Evolutionary conservation across 2,113 vertebrate genomes (phyloP).

Genomic region (Lucifuga dentata): DNA sequence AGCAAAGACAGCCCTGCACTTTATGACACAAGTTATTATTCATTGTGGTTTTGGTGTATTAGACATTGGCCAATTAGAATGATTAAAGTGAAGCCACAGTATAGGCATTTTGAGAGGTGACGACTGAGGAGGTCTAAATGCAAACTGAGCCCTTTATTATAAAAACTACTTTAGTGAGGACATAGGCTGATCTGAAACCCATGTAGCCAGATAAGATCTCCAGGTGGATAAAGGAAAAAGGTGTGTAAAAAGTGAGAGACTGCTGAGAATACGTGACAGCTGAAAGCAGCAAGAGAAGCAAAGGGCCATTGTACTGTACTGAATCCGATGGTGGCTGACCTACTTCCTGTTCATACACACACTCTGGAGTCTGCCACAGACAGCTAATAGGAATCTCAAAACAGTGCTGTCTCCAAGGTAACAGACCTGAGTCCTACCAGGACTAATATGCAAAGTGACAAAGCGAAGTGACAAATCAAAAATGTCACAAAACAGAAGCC

Average conservation of each 20-base stretch:
- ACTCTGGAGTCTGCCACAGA: neutral
- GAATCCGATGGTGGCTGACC: neutral
- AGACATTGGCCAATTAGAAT: neutral
- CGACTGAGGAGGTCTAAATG: too few relatives aligned
- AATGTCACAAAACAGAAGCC: neutral
- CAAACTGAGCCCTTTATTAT: too few relatives aligned
- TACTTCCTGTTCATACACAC: conserved; percentile 4
- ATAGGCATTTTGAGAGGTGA: neutral
- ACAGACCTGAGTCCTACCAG: neutral
- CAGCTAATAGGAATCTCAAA: neutral
- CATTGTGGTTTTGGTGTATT: conserved; percentile 7
- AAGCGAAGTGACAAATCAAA: neutral
- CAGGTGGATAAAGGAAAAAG: neutral
- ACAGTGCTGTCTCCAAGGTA: neutral
- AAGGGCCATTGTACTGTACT: neutral
- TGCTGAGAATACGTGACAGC: neutral
- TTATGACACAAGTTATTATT: conserved; percentile 1
- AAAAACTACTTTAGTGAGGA: too few relatives aligned
- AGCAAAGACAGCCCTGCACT: conserved; percentile 23
- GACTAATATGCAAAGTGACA: too few relatives aligned
- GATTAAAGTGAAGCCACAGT: neutral
- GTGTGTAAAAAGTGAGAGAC: neutral
- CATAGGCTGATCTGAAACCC: neutral
- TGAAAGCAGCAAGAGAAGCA: neutral
- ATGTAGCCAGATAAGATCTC: neutral